Evolutionary conservation across 2,888 invertebrate species (phyloP).

Genomic region (Vannuccia rotundouncinata): DNA sequence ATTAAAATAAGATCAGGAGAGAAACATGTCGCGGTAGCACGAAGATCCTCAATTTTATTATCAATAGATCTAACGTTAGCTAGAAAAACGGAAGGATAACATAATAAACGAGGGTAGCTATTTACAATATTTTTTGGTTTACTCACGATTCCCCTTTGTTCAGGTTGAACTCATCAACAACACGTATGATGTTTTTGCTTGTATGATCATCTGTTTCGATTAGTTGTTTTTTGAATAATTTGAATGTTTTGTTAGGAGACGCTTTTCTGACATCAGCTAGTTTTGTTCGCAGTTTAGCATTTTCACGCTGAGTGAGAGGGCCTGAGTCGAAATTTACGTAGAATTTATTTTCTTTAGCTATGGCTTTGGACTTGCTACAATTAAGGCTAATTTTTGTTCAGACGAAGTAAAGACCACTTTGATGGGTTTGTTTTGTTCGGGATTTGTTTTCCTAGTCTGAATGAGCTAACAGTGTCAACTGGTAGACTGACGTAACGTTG

Average conservation of each 20-base stretch:
- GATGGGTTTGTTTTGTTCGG: constrained; percentile 10
- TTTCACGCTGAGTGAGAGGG: constrained; percentile 14
- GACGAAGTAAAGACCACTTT: constrained; percentile 15
- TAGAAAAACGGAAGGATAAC: constrained; percentile 24
- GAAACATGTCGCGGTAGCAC: neutral
- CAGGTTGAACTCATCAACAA: constrained; percentile 12
- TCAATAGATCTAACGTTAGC: neutral
- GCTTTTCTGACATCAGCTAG: neutral
- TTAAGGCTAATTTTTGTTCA: neutral
- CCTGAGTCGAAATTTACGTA: constrained; percentile 12
- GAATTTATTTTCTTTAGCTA: constrained; percentile 4
- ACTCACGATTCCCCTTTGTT: constrained; percentile 23
- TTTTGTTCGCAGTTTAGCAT: constrained; percentile 3
- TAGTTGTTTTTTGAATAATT: constrained; percentile 13
- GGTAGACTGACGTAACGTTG: no score
- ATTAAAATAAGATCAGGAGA: constrained; percentile 16
- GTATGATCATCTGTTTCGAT: neutral
- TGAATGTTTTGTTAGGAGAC: constrained; percentile 14
- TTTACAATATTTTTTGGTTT: constrained; percentile 13
- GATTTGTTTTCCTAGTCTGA: neutral
- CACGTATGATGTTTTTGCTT: constrained; percentile 9
- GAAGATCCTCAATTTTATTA: constrained; percentile 8
- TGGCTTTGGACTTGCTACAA: neutral
- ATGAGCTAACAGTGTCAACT: no score
- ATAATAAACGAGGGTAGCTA: constrained; percentile 22